These are phyloP conservation scores for Aporophyla lueneburgensis DNA, from an alignment of 2,888 invertebrate species.

Conservation along the genomic window DNA sequence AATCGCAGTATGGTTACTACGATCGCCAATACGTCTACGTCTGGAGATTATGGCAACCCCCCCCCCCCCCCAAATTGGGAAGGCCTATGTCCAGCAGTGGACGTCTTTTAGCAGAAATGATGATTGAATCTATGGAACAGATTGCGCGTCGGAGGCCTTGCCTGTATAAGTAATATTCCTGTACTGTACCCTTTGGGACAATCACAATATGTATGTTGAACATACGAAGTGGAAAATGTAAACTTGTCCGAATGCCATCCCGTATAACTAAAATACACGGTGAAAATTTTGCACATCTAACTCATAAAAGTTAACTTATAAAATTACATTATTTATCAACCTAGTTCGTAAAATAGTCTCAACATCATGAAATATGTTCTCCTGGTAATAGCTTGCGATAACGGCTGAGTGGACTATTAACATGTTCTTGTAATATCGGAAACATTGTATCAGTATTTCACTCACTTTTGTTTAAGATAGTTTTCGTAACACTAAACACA, in stretches of 20 bases:
- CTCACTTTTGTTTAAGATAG: background rate
- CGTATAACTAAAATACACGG: conserved; percentile 53
- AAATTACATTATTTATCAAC: conserved; percentile 60
- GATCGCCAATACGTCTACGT: no score
- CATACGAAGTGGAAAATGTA: background rate
- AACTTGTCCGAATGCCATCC: conserved; percentile 12
- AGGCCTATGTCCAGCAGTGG: no score
- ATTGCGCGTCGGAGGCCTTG: no score
- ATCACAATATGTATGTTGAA: background rate
- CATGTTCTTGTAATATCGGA: background rate
- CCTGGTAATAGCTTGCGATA: background rate
- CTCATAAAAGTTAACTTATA: conserved; percentile 67
- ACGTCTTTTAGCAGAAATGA: no score
- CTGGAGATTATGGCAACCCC: no score
- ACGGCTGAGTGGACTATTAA: background rate
- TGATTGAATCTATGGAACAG: no score
- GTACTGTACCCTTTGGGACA: no score
- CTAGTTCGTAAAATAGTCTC: conserved; percentile 39
- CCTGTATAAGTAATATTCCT: no score
- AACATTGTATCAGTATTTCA: background rate
- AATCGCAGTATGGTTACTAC: no score
- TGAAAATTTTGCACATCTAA: conserved; percentile 57
- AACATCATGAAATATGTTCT: conserved; percentile 14
- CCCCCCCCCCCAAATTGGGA: no score
- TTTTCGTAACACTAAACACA: background rate